Conservation (phyloP, 2,797 vertebrate genomes). For the Liparis tanakae region DNA sequence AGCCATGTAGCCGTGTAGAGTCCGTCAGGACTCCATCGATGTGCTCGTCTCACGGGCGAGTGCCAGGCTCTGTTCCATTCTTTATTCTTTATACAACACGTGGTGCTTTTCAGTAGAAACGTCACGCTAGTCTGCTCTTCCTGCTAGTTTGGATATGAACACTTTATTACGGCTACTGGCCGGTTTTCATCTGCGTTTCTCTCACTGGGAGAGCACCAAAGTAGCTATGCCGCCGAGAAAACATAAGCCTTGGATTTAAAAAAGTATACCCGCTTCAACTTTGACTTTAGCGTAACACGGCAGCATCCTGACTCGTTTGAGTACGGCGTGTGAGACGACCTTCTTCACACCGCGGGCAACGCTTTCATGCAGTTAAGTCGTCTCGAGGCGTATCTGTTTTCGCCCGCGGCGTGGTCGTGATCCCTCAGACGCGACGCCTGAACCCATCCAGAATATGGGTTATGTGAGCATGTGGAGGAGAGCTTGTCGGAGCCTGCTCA, state of each 20-base stretch:
- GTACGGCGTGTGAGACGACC: background rate
- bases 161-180: conserved; percentile 1
- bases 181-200: conserved; percentile 5
- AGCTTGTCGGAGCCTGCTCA: conserved; percentile 44
- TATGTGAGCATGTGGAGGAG: conserved; percentile 38
- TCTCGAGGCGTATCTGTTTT: conserved; percentile 15
- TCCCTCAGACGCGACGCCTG: conserved; percentile 5
- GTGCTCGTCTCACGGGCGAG: conserved; percentile 36
- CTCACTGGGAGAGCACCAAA: conserved; percentile 13
- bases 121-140: conserved; percentile 25
- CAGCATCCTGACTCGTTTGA: background rate
- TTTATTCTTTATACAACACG: conserved; percentile 11
- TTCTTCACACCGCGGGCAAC: conserved; percentile 16
- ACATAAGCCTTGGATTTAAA: background rate
- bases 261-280: conserved; percentile 2
- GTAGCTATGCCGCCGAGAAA: conserved; percentile 2
- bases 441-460: conserved; percentile 26
- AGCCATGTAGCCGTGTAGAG: conserved; percentile 9
- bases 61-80: conserved; percentile 12
- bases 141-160: conserved; percentile 36
- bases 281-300: background rate
- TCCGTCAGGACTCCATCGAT: background rate
- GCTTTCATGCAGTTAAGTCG: background rate
- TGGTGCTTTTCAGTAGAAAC: conserved; percentile 18
- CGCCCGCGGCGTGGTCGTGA: background rate